Evolutionary conservation across 2,797 vertebrate species (phyloP).

Genomic region (Tokudaia muenninki): DNA sequence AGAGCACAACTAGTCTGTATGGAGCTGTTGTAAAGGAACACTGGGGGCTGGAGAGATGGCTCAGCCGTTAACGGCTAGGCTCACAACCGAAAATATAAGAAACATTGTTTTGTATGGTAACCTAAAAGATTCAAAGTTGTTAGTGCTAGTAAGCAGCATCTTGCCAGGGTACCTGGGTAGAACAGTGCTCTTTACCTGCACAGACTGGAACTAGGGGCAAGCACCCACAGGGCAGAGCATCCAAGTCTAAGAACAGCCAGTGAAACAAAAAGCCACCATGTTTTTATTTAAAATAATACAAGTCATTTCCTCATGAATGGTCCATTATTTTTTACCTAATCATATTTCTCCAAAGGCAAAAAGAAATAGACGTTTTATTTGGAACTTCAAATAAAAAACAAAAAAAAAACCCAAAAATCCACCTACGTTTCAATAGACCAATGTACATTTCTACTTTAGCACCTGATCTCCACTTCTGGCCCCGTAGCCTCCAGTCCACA

Average conservation of each 20-base stretch:
- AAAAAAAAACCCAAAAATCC: not conserved
- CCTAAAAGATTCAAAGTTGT: not conserved
- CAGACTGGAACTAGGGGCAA: not conserved
- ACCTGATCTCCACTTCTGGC: not conserved
- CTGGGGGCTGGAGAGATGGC: too few relatives aligned
- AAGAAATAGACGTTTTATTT: not conserved
- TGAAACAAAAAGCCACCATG: not conserved
- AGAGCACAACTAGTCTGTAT: not conserved
- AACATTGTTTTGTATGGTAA: not conserved
- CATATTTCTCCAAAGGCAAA: constrained; percentile 14
- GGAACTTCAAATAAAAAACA: not conserved
- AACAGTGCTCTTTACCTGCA: not conserved
- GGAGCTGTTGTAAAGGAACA: not conserved
- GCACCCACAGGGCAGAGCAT: not conserved
- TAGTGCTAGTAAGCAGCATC: not conserved
- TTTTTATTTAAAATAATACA: constrained; percentile 47
- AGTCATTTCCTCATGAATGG: not conserved
- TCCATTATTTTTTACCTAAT: not conserved
- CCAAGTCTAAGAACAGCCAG: not conserved
- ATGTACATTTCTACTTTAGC: constrained; percentile 2
- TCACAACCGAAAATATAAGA: not conserved
- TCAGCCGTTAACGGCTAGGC: too few relatives aligned
- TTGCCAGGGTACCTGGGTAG: not conserved
- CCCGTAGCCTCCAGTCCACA: not conserved
- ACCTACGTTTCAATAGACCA: not conserved